These are phyloP conservation scores for Xenopus tropicalis DNA, from an alignment of 2,113 vertebrate genomes.

Conservation along the genomic window UCB_Xtro_10.0 CM004447.2:41273501-41274000, in stretches of 20 bases:
- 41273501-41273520: no score
- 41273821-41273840: conserved; percentile 35
- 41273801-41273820: conserved; percentile 33
- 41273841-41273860: conserved; percentile 27
- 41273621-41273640: no score
- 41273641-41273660: no score
- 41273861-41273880: conserved; percentile 12
- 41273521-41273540: no score
- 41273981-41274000: conserved; percentile 41
- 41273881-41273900: conserved; percentile 23
- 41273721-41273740: conserved; percentile 25
- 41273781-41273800: conserved; percentile 31
- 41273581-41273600: no score
- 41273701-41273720: neutral
- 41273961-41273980: conserved; percentile 34
- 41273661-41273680: no score
- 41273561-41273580: no score
- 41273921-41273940: neutral
- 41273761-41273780: conserved; percentile 28
- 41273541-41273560: no score
- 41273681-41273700: no score
- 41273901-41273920: conserved; percentile 1
- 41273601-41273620: no score
- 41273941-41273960: conserved; percentile 28
- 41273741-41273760: conserved; percentile 14